Base-by-base conservation (phyloP, 2,888 invertebrate genomes). In the Sinodicranocentrus sp. region DNA sequence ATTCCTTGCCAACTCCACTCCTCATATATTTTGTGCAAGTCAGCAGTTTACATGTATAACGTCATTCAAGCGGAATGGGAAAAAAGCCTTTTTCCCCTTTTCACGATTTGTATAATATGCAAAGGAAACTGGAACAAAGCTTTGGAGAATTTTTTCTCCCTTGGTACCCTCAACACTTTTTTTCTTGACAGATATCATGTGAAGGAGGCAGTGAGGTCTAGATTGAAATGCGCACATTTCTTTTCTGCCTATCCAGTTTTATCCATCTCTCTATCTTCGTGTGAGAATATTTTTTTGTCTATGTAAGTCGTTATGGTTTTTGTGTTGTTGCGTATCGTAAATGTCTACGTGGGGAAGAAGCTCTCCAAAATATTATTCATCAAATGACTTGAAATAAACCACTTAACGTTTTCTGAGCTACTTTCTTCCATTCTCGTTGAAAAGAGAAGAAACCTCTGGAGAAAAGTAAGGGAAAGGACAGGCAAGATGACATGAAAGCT, bases 361-460 rank as follows among this genome's bases (percentile, higher is more conserved):
- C 23, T 25, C 43, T 63, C 54, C 26, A 75, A 63, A 65, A 75
- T 75, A 65, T 65, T 75, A 73, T 59, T 75, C 65, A 77, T 77
- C 77, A 77, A 68, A 67, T 67, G 67, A 77, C 77, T 77, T 67
- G 77, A 77, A 68, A 67, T 77, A 77, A 68, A 68, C 77, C 68
- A 77, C 43, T 77, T 77, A 77, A 57, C 44, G 33, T 33, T 59
- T 59, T 26, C 10, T 61, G 25, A 25, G 23, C 17, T 23, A 61
- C 33, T 61, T 61, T 33, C 33, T 5, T 33, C 33, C 59, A 1
- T 2, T 25, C 10, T 23, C 26, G 6, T 28, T 61, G n/a, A 61
- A 28, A 61, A 33, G 33, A 33, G 33, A n/a, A n/a, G 33, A 33
- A 57, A 23, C 10, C n/a, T 17, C 6, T 6, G 48, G 48, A 48